Conservation (phyloP, 2,888 invertebrate genomes). For the Laspeyria flexula region DNA sequence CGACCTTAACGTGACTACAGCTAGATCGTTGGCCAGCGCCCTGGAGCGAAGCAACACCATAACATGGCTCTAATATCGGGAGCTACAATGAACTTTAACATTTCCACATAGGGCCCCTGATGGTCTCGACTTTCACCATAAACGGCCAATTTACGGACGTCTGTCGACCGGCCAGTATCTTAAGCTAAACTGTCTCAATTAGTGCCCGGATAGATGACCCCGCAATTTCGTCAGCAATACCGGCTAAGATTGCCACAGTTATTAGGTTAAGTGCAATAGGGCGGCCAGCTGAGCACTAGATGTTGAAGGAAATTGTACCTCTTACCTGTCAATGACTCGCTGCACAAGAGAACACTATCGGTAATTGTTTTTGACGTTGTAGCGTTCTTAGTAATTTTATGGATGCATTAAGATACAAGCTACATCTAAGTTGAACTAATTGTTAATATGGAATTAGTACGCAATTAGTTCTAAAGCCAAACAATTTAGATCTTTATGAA, state of each 20-base stretch:
- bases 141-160: conserved; percentile 81
- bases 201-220: conserved; percentile 81
- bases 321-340: conserved; percentile 42
- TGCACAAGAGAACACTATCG: conserved; percentile 26
- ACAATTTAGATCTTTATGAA: no score
- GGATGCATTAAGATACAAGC: conserved; percentile 1
- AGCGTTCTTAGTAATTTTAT: conserved; percentile 28
- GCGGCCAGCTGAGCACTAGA: conserved; percentile 52
- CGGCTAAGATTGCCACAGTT: conserved; percentile 67
- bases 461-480: no score
- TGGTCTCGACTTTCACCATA: conserved; percentile 80
- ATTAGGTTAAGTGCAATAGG: conserved; percentile 73
- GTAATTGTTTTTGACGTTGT: conserved; percentile 46
- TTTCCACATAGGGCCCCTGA: conserved; percentile 72
- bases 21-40: conserved; percentile 60
- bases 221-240: conserved; percentile 74
- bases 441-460: conserved; percentile 1
- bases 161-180: conserved; percentile 78
- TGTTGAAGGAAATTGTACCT: conserved; percentile 52
- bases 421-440: background rate
- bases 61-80: conserved; percentile 76
- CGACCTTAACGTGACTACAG: conserved; percentile 51
- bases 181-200: conserved; percentile 84
- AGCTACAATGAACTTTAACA: conserved; percentile 80
- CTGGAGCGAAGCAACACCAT: conserved; percentile 68